phyloP scores from a whole-genome alignment of 2,888 invertebrate genomes.

The Dasysyrphus albostriatus region DNA sequence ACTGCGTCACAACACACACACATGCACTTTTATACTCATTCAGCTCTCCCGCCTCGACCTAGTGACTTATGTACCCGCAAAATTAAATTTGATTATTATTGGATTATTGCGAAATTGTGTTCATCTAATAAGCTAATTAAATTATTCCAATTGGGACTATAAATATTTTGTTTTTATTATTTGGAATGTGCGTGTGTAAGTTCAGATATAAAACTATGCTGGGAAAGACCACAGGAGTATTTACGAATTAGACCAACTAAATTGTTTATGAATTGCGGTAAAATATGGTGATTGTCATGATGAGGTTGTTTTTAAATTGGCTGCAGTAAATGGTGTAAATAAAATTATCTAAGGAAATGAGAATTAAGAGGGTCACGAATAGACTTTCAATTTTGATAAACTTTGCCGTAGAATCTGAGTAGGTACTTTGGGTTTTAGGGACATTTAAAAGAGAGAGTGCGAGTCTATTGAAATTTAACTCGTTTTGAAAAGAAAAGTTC shows the following conservation, averaged over 20 bases:
- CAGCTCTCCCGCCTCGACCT: neutral
- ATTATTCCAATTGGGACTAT: slow-evolving; percentile 44
- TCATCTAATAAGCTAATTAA: slow-evolving; percentile 71
- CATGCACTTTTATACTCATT: neutral
- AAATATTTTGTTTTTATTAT: neutral
- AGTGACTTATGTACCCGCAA: slow-evolving; percentile 48
- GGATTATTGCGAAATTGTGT: slow-evolving; percentile 52
- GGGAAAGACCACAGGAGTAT: slow-evolving; percentile 39
- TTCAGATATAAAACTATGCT: neutral
- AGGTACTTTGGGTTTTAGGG: too few species aligned
- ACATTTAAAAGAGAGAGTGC: too few species aligned
- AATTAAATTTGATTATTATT: slow-evolving; percentile 68
- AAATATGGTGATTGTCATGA: neutral
- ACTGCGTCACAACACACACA: neutral
- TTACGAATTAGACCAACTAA: slow-evolving; percentile 44
- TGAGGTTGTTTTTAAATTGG: too few species aligned
- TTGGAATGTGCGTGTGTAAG: neutral
- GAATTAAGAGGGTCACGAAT: too few species aligned
- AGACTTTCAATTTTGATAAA: too few species aligned
- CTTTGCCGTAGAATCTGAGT: too few species aligned
- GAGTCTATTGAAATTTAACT: too few species aligned
- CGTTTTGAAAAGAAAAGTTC: too few species aligned
- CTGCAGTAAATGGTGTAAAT: too few species aligned
- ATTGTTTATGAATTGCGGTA: slow-evolving; percentile 47
- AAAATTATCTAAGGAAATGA: too few species aligned